Evolutionary conservation across 2,113 vertebrate genomes (phyloP).

Genomic region (Sebastes fasciatus): DNA sequence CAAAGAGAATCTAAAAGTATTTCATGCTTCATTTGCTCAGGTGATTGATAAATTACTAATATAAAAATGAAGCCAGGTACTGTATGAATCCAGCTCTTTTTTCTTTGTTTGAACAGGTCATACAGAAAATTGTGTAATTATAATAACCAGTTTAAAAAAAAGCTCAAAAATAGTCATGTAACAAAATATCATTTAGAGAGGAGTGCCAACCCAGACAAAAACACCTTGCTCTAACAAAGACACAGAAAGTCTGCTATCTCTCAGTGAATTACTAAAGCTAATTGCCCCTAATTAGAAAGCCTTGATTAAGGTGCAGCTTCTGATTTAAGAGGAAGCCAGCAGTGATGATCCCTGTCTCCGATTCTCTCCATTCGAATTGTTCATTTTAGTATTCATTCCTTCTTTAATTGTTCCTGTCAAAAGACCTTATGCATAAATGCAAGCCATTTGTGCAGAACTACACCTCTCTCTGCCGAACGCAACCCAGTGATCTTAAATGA

Average conservation of each 20-base stretch:
- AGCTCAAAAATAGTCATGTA: background rate
- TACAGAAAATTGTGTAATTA: background rate
- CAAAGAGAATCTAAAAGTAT: background rate
- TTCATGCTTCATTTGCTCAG: background rate
- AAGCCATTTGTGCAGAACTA: conserved; percentile 29
- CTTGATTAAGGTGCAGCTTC: conserved; percentile 81
- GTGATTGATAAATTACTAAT: background rate
- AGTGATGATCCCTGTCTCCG: conserved; percentile 62
- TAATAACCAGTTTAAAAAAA: no score
- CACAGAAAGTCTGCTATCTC: conserved; percentile 69
- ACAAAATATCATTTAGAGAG: conserved; percentile 17
- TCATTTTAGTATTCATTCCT: conserved; percentile 70
- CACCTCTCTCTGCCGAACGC: background rate
- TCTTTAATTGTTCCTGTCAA: conserved; percentile 55
- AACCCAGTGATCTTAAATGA: conserved; percentile 27
- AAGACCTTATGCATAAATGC: conserved; percentile 65
- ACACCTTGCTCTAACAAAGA: conserved; percentile 43
- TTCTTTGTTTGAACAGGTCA: background rate
- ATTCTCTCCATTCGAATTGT: conserved; percentile 65
- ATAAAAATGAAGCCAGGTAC: background rate
- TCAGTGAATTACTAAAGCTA: conserved; percentile 81
- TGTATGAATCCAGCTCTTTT: background rate
- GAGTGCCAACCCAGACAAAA: conserved; percentile 20
- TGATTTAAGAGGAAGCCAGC: conserved; percentile 76
- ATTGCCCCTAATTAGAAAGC: conserved; percentile 83